Evolutionary conservation across 1,140 invertebrate species (phyloP), one percentile per base, ranked within the genome.

Genomic region (Conopomorpha cramerella): DNA sequence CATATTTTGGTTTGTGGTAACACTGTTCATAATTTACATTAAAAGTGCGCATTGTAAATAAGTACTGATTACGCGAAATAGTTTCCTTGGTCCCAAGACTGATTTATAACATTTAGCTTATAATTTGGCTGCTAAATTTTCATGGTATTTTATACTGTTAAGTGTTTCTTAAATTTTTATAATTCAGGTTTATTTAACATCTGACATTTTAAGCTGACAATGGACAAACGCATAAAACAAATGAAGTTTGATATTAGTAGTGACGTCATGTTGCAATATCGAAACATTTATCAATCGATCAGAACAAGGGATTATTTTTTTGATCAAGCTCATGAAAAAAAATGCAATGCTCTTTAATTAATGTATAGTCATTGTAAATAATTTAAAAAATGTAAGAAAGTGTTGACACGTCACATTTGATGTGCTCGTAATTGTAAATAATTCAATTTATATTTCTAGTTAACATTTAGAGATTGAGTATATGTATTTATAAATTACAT

Each of bases 361-460:
- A 56, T 63, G 49, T 67, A 65, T 68, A 77, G 70, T 77, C 68
- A 74, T 68, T 79, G 76, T 79, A 79, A 64, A 77, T 79, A 79
- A 55, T 56, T 66, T 72, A 52, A 61, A 64, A 56, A 64, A 56
- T 63, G 53, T 73, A 56, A 63, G 59, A 58, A 49, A 64, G 48
- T 39, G 30, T 47, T 58, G 50, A 53, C 57, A 59, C 53, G 54
- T 65, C 56, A 45, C 45, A 39, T 50, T 38, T 43, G 63, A 65
- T 55, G 58, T 62, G 63, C 56, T 58, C 58, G 52, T 76, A 66
- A 63, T 57, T 79, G 72, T 77, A 79, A 72, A 77, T 79, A 79
- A 45, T 70, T 60, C 58, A 60, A 58, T 74, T 74, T 73, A 72
- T 71, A 68, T 70, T 53, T 58, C 63, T 71, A 72, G 68, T 55